Evolutionary conservation across 1,140 invertebrate genomes (phyloP).

Genomic region (Drosophila quadrilineata): DNA sequence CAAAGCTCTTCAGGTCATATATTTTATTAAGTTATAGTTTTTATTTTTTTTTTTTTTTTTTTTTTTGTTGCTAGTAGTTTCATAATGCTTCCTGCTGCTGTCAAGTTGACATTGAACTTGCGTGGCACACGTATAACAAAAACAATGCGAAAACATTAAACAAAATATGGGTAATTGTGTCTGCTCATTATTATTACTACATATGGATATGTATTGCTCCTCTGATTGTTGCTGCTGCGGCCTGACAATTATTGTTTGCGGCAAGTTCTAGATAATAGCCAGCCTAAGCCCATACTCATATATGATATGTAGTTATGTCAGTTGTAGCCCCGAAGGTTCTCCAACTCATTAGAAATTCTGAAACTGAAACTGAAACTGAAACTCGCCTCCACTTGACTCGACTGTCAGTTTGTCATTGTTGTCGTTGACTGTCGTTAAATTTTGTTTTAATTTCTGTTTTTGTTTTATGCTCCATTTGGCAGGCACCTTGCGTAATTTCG

Average conservation of each 20-base stretch:
- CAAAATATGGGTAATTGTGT: constrained; percentile 73
- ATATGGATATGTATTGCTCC: no score
- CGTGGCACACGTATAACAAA: constrained; percentile 33
- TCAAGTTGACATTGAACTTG: constrained; percentile 55
- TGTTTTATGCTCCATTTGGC: constrained; percentile 35
- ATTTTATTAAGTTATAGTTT: no score
- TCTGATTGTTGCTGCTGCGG: constrained; percentile 23
- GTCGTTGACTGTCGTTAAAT: no score
- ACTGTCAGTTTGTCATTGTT: constrained; percentile 17
- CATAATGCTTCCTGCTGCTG: constrained; percentile 55
- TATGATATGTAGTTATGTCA: no score
- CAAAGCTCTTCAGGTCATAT: no score
- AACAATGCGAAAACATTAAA: constrained; percentile 21
- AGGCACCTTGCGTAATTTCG: constrained; percentile 42
- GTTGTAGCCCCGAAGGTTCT: constrained; percentile 55
- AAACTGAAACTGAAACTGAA: constrained; percentile 18
- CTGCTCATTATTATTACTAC: constrained; percentile 30
- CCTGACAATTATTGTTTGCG: constrained; percentile 59
- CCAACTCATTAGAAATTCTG: constrained; percentile 59
- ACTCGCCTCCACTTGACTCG: background rate
- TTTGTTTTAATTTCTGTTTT: no score
- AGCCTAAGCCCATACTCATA: constrained; percentile 15
- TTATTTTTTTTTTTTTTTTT: no score
- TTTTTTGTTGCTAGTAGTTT: no score
- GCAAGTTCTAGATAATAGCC: constrained; percentile 57